Percentiles rank a stretch among this genome's conserved stretches.
These are phyloP conservation scores for Paragorgia papillata DNA, from an alignment of 92 coral and sea anemone species.

Conservation along the genomic window DNA sequence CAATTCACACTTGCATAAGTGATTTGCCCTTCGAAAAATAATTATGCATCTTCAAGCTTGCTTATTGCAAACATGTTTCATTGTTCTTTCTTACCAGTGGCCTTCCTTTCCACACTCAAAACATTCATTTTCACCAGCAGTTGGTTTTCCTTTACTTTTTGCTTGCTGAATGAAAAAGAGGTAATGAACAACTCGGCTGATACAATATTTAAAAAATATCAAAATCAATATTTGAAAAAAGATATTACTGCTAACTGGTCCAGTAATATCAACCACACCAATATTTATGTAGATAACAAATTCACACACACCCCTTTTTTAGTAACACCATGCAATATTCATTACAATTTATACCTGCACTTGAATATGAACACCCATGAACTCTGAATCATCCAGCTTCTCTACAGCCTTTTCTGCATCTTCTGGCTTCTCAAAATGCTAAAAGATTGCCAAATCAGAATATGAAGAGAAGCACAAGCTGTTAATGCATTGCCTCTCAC, in stretches of 20 bases:
- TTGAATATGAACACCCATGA: constrained; percentile 94
- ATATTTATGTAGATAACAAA: no score
- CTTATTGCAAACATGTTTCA: no score
- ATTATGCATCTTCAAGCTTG: no score
- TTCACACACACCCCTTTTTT: no score
- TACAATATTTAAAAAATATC: background rate
- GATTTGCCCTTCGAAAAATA: no score
- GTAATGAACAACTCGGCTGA: background rate
- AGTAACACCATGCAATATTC: no score
- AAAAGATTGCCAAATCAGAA: background rate
- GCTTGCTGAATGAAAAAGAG: constrained; percentile 65
- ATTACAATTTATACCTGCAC: constrained; percentile 86
- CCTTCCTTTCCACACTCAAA: constrained; percentile 90
- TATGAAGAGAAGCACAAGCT: background rate
- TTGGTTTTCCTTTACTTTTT: constrained; percentile 91
- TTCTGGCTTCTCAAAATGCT: constrained; percentile 87
- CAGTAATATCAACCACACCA: no score
- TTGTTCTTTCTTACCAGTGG: constrained; percentile 86
- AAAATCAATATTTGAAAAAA: no score
- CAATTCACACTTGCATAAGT: no score
- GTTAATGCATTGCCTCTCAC: no score
- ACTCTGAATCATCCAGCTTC: constrained; percentile 82
- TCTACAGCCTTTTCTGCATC: constrained; percentile 76
- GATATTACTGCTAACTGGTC: no score
- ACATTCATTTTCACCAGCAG: constrained; percentile 83